These are phyloP conservation scores for Eustalomyia histrio DNA, from an alignment of 2,888 invertebrate species.

Conservation along the genomic window DNA sequence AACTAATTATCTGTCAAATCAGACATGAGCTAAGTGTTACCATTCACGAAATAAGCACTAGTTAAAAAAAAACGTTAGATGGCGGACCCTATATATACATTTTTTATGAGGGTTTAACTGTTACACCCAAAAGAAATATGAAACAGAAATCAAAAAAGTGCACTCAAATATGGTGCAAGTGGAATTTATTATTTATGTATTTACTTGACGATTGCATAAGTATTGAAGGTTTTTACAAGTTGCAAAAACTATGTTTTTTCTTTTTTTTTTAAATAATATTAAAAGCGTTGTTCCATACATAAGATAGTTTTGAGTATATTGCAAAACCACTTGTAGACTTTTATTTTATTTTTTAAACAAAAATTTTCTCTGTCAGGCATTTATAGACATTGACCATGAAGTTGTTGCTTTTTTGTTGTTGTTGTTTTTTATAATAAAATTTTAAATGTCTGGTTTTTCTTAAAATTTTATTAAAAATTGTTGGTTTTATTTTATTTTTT, in stretches of 20 bases:
- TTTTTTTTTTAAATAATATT: not conserved
- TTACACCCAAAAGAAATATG: not conserved
- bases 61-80: no score
- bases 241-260: not conserved
- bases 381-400: conserved; percentile 60
- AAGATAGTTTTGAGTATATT: not conserved
- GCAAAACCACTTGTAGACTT: not conserved
- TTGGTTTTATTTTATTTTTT: not conserved
- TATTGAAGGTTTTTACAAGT: not conserved
- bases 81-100: no score
- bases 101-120: not conserved
- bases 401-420: not conserved
- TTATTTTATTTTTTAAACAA: conserved; percentile 18
- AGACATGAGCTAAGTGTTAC: no score
- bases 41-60: no score
- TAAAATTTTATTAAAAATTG: conserved; percentile 3
- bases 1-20: no score
- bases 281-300: not conserved
- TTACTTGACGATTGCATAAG: conserved; percentile 40
- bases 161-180: not conserved
- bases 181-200: conserved; percentile 7
- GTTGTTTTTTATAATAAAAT: not conserved
- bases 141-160: not conserved
- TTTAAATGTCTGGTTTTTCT: conserved; percentile 21
- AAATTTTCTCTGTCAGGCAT: conserved; percentile 31